A percentile compares a stretch with the other conserved stretches of the same genome.
These are phyloP conservation scores for Limenitis camilla DNA, from an alignment of 2,888 invertebrate species.

Conservation along the genomic window DNA sequence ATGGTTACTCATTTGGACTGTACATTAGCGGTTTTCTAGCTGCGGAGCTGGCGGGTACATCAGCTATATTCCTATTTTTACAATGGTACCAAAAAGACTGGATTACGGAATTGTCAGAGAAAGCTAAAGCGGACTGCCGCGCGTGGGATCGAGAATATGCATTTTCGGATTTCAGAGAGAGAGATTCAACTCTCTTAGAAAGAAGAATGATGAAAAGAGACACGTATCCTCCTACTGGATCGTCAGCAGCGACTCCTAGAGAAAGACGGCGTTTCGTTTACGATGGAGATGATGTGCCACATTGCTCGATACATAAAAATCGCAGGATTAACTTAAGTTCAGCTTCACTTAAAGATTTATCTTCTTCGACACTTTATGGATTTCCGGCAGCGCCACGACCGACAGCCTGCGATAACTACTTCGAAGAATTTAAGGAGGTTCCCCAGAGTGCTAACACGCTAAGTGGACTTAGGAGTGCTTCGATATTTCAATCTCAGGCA, in stretches of 20 bases:
- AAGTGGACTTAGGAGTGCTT: slow-evolving; percentile 63
- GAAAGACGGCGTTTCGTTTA: slow-evolving; percentile 78
- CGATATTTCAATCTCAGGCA: slow-evolving; percentile 68
- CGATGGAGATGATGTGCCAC: slow-evolving; percentile 73
- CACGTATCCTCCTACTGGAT: slow-evolving; percentile 59
- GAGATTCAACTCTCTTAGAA: slow-evolving; percentile 59
- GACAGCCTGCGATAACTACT: slow-evolving; percentile 76
- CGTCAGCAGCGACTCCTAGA: slow-evolving; percentile 64
- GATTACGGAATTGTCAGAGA: slow-evolving; percentile 69
- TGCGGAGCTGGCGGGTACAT: slow-evolving; percentile 89
- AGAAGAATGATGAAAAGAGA: slow-evolving; percentile 67
- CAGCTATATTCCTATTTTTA: slow-evolving; percentile 90
- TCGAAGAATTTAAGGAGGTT: slow-evolving; percentile 72
- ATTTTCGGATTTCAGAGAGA: slow-evolving; percentile 64
- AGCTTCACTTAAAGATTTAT: slow-evolving; percentile 75
- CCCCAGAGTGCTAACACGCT: slow-evolving; percentile 70
- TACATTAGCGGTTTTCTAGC: slow-evolving; percentile 89
- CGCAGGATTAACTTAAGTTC: slow-evolving; percentile 68
- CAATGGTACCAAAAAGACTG: slow-evolving; percentile 83
- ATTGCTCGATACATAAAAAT: slow-evolving; percentile 75
- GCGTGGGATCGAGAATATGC: slow-evolving; percentile 71
- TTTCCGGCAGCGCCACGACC: slow-evolving; percentile 78
- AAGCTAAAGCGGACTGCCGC: slow-evolving; percentile 64
- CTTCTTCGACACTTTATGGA: slow-evolving; percentile 74
- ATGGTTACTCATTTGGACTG: slow-evolving; percentile 91